Evolutionary conservation across 2,888 invertebrate genomes (phyloP).

Genomic region (Amphipoea lucens): DNA sequence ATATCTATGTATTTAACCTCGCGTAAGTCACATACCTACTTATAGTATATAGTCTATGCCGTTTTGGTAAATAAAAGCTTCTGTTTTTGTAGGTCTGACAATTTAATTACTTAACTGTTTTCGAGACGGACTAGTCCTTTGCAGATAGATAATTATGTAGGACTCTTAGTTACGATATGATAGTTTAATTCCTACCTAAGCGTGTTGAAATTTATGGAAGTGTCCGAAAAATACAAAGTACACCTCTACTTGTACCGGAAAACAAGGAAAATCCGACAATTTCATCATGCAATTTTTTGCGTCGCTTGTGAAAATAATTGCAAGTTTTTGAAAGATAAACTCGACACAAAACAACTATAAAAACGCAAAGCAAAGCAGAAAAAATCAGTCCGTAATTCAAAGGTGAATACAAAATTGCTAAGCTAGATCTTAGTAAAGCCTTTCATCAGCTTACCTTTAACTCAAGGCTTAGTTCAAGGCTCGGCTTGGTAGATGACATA

Average conservation of each 20-base stretch:
- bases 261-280: background rate
- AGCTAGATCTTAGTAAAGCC: conserved; percentile 23
- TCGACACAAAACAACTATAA: background rate
- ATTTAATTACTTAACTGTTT: background rate
- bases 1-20: conserved; percentile 8
- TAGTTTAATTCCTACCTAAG: background rate
- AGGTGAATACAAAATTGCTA: background rate
- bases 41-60: conserved; percentile 6
- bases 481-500: conserved; percentile 61
- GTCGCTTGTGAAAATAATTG: conserved; percentile 7
- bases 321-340: background rate
- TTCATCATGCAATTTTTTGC: background rate
- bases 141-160: too few relatives aligned
- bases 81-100: background rate
- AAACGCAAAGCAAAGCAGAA: background rate
- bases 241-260: background rate
- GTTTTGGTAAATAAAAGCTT: background rate
- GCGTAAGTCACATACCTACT: background rate
- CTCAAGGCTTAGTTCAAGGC: conserved; percentile 70
- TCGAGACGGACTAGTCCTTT: background rate
- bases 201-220: background rate
- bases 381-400: background rate
- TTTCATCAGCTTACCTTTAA: conserved; percentile 44
- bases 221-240: background rate
- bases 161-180: background rate